A percentile compares a stretch with the other conserved stretches of the same genome.
These are phyloP conservation scores for Molorchus minor DNA, from an alignment of 2,888 invertebrate genomes.

Conservation along the genomic window DNA sequence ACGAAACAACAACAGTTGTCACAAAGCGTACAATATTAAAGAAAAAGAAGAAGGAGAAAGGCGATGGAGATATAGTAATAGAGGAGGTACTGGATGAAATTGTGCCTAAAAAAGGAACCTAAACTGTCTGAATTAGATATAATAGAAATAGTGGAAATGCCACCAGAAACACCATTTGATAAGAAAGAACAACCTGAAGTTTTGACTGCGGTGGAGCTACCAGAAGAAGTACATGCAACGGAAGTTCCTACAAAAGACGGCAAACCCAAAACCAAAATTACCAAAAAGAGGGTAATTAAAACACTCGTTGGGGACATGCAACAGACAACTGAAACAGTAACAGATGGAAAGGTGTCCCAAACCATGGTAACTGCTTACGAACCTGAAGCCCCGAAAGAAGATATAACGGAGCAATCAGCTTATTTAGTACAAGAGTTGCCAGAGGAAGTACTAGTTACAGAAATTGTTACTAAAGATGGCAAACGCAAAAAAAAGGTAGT, in stretches of 20 bases:
- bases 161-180: slow-evolving; percentile 51
- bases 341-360: slow-evolving; percentile 57
- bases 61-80: slow-evolving; percentile 65
- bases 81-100: slow-evolving; percentile 63
- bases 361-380: slow-evolving; percentile 61
- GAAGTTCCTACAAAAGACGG: slow-evolving; percentile 47
- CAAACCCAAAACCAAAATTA: slow-evolving; percentile 46
- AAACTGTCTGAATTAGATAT: slow-evolving; percentile 58
- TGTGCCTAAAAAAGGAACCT: slow-evolving; percentile 56
- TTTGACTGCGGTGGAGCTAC: slow-evolving; percentile 36
- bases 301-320: slow-evolving; percentile 59
- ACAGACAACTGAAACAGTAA: slow-evolving; percentile 47
- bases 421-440: slow-evolving; percentile 47
- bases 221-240: slow-evolving; percentile 42
- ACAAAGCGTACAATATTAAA: slow-evolving; percentile 68
- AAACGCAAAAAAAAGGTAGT: slow-evolving; percentile 54
- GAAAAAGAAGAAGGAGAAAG: slow-evolving; percentile 49
- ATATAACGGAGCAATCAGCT: slow-evolving; percentile 20
- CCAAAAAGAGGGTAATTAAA: slow-evolving; percentile 59
- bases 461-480: slow-evolving; percentile 45
- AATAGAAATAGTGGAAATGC: slow-evolving; percentile 44
- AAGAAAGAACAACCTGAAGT: slow-evolving; percentile 50
- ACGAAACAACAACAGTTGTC: slow-evolving; percentile 67
- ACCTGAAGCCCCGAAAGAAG: slow-evolving; percentile 47
- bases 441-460: slow-evolving; percentile 54